Conservation (phyloP, 2,888 invertebrate species). For the Agriopis leucophaearia region DNA sequence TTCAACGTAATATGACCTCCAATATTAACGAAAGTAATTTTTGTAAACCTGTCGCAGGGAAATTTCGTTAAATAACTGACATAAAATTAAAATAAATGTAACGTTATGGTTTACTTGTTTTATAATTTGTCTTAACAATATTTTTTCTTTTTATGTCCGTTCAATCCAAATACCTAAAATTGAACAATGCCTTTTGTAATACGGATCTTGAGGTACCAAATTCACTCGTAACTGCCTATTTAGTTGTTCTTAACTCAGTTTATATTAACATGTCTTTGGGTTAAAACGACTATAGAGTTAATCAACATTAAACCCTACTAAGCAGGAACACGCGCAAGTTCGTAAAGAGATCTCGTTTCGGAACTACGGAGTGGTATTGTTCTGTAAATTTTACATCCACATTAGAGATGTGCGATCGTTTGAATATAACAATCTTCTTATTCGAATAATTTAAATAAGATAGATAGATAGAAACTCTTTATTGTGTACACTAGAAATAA, state of each 20-base stretch:
- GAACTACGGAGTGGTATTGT: conserved; percentile 68
- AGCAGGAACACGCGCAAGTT: conserved; percentile 65
- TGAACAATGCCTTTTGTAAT: too few relatives aligned
- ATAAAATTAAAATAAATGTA: too few relatives aligned
- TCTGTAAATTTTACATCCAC: conserved; percentile 77
- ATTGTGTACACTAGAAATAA: too few relatives aligned
- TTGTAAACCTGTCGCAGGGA: too few relatives aligned
- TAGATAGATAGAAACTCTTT: too few relatives aligned
- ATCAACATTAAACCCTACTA: conserved; percentile 64
- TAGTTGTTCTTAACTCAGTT: conserved; percentile 31
- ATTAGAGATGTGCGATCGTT: conserved; percentile 51
- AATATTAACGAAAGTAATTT: too few relatives aligned
- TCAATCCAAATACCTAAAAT: too few relatives aligned
- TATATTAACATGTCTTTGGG: conserved; percentile 40
- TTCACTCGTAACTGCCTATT: conserved; percentile 24
- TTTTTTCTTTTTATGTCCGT: too few relatives aligned
- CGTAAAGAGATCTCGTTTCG: conserved; percentile 62
- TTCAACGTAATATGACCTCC: too few relatives aligned
- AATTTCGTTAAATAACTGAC: too few relatives aligned
- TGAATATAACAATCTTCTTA: not conserved
- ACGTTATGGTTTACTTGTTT: too few relatives aligned
- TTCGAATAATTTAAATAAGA: not conserved
- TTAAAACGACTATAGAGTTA: conserved; percentile 47
- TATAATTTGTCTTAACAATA: too few relatives aligned
- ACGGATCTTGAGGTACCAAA: not conserved